Conservation (phyloP, 2,797 vertebrate species). For the Helarctos malayanus region DNA sequence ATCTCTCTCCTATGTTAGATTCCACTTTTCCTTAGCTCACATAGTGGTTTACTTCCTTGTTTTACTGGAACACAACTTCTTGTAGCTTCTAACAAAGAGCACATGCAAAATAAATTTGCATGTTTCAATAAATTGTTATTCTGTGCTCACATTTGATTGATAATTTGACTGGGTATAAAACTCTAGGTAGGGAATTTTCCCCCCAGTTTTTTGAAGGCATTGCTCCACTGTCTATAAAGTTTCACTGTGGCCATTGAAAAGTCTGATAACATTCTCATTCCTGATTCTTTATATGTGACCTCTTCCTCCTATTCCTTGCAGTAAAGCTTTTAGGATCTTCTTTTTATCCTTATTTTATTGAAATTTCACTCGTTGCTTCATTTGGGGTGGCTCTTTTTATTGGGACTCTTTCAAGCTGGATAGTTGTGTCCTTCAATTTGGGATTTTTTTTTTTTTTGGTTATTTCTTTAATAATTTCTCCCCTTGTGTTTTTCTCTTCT, state of each 20-base stretch:
- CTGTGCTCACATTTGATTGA: not conserved
- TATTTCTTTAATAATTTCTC: constrained; percentile 28
- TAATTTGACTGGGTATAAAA: constrained; percentile 49
- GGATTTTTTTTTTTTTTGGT: not conserved
- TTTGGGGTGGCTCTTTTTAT: not conserved
- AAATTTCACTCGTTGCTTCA: not conserved
- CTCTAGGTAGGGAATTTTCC: not conserved
- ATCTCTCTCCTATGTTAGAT: not conserved
- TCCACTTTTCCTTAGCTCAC: not conserved
- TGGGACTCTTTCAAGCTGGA: not conserved
- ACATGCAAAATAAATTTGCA: not conserved
- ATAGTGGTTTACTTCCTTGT: not conserved
- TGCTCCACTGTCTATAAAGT: not conserved
- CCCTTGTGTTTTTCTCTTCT: not conserved
- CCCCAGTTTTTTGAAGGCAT: constrained; percentile 1
- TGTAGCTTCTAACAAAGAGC: not conserved
- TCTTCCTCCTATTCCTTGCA: not conserved
- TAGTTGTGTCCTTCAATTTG: not conserved
- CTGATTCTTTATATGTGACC: not conserved
- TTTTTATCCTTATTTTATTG: not conserved
- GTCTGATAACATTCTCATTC: not conserved
- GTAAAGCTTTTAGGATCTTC: not conserved
- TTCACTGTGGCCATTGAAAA: not conserved
- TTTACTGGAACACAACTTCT: not conserved
- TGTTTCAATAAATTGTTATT: not conserved